A percentile compares a stretch with the other conserved stretches of the same genome.
Conservation (phyloP, 2,113 vertebrate genomes). For the Oophaga pumilio region DNA sequence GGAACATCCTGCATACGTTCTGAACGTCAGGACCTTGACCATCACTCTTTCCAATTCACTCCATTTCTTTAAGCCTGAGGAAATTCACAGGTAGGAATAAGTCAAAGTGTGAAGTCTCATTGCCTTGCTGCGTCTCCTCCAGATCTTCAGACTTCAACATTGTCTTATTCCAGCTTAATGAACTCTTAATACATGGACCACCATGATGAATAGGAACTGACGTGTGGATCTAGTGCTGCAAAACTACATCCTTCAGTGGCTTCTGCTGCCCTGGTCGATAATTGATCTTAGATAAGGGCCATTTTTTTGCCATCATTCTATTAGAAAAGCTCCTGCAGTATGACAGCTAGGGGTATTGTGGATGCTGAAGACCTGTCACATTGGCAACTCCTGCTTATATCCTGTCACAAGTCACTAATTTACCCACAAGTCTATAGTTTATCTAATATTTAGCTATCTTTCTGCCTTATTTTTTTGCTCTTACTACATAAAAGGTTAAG, state of each 20-base stretch:
- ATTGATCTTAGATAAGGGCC: not conserved
- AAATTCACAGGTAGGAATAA: not conserved
- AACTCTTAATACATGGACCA: not conserved
- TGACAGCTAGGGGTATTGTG: too few relatives aligned
- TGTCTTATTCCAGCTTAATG: not conserved
- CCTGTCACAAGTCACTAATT: too few relatives aligned
- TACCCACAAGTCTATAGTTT: too few relatives aligned
- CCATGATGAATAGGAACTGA: not conserved
- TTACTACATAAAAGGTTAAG: not conserved
- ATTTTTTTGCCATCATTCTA: not conserved
- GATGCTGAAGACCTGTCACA: too few relatives aligned
- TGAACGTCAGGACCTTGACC: not conserved
- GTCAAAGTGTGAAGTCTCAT: not conserved
- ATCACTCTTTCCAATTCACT: not conserved
- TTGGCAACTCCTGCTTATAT: too few relatives aligned
- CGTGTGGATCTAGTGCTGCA: too few relatives aligned
- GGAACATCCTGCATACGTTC: not conserved
- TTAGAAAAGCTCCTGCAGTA: not conserved
- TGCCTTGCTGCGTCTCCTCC: not conserved
- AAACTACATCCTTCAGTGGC: not conserved
- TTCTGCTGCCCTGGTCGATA: too few relatives aligned
- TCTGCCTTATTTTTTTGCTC: not conserved
- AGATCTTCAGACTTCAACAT: not conserved
- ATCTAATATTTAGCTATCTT: not conserved
- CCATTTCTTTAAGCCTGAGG: not conserved